Evolutionary conservation across 2,113 vertebrate species (phyloP).

Genomic region (Pollachius pollachius): DNA sequence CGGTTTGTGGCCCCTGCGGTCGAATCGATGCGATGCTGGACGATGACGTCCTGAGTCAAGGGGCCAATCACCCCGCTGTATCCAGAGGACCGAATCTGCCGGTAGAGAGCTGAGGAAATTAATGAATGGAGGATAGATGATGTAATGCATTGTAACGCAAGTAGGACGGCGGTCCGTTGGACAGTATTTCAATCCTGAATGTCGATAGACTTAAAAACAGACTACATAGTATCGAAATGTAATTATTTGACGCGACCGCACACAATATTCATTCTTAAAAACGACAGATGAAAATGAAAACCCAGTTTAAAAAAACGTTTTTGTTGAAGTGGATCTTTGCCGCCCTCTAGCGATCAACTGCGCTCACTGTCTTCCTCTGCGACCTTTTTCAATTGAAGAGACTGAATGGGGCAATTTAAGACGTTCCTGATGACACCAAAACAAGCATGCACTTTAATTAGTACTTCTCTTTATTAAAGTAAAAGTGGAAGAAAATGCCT

Average conservation of each 20-base stretch:
- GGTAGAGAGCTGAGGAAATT: too few relatives aligned
- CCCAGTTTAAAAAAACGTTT: too few relatives aligned
- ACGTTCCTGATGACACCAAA: neutral
- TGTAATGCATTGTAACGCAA: conserved; percentile 26
- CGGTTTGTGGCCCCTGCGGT: conserved; percentile 27
- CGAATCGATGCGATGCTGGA: conserved; percentile 50
- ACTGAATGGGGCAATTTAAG: too few relatives aligned
- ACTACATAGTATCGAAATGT: too few relatives aligned
- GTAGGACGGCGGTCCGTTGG: neutral
- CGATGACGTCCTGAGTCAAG: conserved; percentile 26
- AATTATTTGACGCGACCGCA: too few relatives aligned
- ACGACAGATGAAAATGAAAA: too few relatives aligned
- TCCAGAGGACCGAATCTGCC: conserved; percentile 50
- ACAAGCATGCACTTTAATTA: neutral
- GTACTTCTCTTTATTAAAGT: too few relatives aligned
- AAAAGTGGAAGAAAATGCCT: neutral
- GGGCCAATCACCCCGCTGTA: conserved; percentile 63
- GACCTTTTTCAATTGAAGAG: neutral
- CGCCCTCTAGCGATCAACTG: neutral
- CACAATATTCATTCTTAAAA: too few relatives aligned
- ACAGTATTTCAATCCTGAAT: neutral
- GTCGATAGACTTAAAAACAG: too few relatives aligned
- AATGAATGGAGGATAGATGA: neutral
- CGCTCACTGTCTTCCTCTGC: neutral
- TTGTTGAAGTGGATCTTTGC: neutral